These are phyloP conservation scores for Tenthredo amoena DNA, from an alignment of 2,888 invertebrate species.

Conservation along the genomic window DNA sequence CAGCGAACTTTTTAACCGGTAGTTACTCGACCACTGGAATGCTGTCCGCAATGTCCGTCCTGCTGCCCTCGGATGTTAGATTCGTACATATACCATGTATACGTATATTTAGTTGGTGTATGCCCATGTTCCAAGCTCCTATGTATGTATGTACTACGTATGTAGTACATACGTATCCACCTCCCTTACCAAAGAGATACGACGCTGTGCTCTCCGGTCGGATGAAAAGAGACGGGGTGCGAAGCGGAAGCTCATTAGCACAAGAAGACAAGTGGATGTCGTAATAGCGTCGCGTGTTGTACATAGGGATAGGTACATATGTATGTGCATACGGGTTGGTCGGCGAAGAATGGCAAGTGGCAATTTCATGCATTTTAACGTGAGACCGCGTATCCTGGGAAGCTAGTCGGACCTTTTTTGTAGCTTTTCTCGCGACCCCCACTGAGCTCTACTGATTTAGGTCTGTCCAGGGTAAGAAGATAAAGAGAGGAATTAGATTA, in stretches of 20 bases:
- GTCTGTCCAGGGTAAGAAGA: neutral
- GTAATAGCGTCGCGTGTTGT: constrained; percentile 27
- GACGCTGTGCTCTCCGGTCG: neutral
- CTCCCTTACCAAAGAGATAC: constrained; percentile 37
- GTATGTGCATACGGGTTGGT: neutral
- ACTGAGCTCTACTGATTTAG: constrained; percentile 29
- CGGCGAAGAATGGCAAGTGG: constrained; percentile 33
- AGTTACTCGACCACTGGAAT: neutral
- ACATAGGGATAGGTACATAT: neutral
- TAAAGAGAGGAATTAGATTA: constrained; percentile 37
- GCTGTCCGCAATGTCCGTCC: neutral
- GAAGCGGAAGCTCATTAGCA: constrained; percentile 43
- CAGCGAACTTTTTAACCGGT: neutral
- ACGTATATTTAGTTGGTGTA: neutral
- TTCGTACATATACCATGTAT: neutral
- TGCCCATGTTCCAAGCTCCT: neutral
- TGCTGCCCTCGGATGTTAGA: neutral
- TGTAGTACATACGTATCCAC: neutral
- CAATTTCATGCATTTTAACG: constrained; percentile 50
- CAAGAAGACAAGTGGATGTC: constrained; percentile 47
- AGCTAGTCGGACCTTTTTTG: neutral
- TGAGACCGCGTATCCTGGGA: neutral
- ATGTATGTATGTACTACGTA: neutral
- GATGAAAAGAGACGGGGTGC: constrained; percentile 11
- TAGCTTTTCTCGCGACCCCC: neutral